phyloP scores from a whole-genome alignment of 2,888 invertebrate genomes.

The Epicampocera succincta region DNA sequence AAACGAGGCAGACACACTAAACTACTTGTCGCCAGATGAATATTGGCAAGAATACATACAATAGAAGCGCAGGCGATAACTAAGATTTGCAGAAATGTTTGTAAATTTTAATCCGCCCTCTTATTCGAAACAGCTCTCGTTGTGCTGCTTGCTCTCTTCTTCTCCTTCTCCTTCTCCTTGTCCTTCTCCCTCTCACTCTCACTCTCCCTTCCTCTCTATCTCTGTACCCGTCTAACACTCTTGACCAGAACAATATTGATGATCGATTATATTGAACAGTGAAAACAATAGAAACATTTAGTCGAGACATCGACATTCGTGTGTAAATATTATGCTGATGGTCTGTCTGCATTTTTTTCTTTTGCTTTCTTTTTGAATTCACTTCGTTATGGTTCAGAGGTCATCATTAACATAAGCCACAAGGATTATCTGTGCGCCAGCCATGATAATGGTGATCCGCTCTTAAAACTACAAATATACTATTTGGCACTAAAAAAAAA shows the following conservation, averaged over 20 bases:
- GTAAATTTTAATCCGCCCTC: constrained; percentile 68
- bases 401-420: constrained; percentile 66
- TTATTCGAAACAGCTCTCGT: constrained; percentile 37
- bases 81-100: constrained; percentile 61
- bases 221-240: not conserved
- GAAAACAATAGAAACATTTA: constrained; percentile 45
- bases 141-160: constrained; percentile 74
- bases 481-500: not conserved
- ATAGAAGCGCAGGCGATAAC: constrained; percentile 62
- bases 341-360: constrained; percentile 60
- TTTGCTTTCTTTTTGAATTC: constrained; percentile 23
- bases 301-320: constrained; percentile 46
- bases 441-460: constrained; percentile 63
- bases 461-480: not conserved
- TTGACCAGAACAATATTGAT: constrained; percentile 28
- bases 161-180: too few species aligned
- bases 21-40: constrained; percentile 64
- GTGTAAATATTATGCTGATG: constrained; percentile 68
- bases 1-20: constrained; percentile 50
- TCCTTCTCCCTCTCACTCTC: too few species aligned
- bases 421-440: constrained; percentile 67
- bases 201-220: too few species aligned
- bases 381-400: constrained; percentile 47
- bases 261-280: constrained; percentile 52
- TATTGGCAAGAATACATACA: constrained; percentile 62